Conservation (phyloP, 2,797 vertebrate genomes). For the Diceros bicornis region DNA sequence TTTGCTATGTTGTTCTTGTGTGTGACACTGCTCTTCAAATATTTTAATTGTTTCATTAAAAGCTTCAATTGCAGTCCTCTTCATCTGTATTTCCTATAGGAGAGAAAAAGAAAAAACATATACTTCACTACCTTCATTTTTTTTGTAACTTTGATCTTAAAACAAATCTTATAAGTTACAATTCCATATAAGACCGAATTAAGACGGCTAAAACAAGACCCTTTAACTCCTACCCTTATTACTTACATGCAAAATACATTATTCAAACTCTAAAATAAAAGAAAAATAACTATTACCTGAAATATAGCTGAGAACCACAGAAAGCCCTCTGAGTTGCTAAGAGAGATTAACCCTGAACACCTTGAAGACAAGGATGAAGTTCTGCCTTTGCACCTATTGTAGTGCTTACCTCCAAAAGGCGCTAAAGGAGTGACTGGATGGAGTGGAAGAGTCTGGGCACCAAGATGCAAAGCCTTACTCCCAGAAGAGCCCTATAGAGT, state of each 20-base stretch:
- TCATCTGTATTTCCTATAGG: conserved; percentile 98
- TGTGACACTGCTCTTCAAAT: conserved; percentile 98
- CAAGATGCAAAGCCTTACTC: conserved; percentile 11
- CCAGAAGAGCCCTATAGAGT: neutral
- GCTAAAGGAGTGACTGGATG: neutral
- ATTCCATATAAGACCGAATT: conserved; percentile 32
- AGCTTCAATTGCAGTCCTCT: conserved; percentile 97
- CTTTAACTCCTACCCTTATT: neutral
- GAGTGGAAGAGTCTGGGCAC: neutral
- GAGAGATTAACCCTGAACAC: neutral
- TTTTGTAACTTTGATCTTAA: conserved; percentile 50
- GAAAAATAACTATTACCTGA: conserved; percentile 48
- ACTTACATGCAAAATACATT: conserved; percentile 61
- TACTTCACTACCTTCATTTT: conserved; percentile 35
- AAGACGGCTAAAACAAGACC: neutral
- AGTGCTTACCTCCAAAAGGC: neutral
- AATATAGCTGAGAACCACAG: conserved; percentile 58
- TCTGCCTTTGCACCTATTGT: neutral
- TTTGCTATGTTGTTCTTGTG: conserved; percentile 95
- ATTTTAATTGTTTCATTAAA: conserved; percentile 99
- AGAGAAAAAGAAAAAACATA: conserved; percentile 66
- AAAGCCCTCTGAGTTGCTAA: conserved; percentile 30
- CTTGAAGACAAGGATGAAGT: neutral
- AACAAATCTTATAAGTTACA: conserved; percentile 42
- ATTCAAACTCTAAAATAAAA: conserved; percentile 61